Evolutionary conservation across 2,888 invertebrate genomes (phyloP).

Genomic region (Caenorhabditis sp.): DNA sequence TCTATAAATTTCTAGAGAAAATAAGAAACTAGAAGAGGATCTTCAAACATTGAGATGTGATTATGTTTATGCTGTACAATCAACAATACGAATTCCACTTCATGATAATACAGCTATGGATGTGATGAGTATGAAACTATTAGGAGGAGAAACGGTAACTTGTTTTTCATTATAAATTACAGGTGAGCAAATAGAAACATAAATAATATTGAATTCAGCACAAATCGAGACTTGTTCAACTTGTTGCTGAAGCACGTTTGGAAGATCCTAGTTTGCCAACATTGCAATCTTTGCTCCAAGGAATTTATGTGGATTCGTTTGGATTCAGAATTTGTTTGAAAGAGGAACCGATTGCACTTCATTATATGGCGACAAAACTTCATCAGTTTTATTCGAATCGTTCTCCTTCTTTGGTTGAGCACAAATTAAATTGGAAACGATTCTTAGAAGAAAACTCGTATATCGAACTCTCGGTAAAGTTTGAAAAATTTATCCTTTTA

Average conservation of each 20-base stretch:
- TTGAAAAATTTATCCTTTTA: not conserved
- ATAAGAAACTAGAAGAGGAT: constrained; percentile 34
- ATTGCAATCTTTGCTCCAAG: constrained; percentile 70
- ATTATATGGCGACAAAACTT: constrained; percentile 75
- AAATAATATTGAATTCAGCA: constrained; percentile 71
- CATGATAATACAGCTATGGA: constrained; percentile 72
- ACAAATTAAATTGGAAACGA: constrained; percentile 72
- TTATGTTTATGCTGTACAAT: constrained; percentile 68
- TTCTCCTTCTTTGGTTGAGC: constrained; percentile 70
- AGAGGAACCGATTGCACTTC: constrained; percentile 73
- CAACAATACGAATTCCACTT: constrained; percentile 73
- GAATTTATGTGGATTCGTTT: constrained; percentile 74
- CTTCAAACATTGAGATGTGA: constrained; percentile 57
- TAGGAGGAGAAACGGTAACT: constrained; percentile 73
- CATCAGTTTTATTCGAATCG: constrained; percentile 46
- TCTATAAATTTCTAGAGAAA: constrained; percentile 19
- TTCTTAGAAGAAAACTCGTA: constrained; percentile 68
- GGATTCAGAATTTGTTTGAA: constrained; percentile 74
- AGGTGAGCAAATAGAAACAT: not conserved
- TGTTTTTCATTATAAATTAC: constrained; percentile 17
- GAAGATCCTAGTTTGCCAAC: constrained; percentile 74
- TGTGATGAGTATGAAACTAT: constrained; percentile 73
- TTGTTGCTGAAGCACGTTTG: constrained; percentile 73
- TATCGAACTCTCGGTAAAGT: constrained; percentile 38
- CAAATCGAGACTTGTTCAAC: constrained; percentile 72